Conservation (phyloP, 2,888 invertebrate species). For the Eurytoma californica region DNA sequence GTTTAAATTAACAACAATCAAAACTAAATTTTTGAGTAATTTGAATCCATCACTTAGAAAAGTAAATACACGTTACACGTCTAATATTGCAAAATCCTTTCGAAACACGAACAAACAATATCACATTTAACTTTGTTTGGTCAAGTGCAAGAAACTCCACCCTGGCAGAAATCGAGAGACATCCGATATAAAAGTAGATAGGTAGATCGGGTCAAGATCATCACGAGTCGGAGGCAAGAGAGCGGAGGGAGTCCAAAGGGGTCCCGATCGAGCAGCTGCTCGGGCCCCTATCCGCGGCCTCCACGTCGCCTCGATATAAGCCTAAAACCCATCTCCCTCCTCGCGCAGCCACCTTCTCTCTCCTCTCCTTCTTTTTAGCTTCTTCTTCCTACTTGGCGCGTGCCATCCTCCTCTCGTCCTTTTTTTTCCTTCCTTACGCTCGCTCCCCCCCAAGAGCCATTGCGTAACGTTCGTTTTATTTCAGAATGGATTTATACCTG, state of each 20-base stretch:
- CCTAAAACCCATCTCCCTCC: conserved; percentile 45
- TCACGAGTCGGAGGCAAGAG: conserved; percentile 54
- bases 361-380: conserved; percentile 19
- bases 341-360: background rate
- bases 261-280: conserved; percentile 55
- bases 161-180: too few relatives aligned
- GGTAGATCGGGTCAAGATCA: conserved; percentile 65
- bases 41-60: too few relatives aligned
- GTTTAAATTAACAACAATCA: too few relatives aligned
- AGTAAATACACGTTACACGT: too few relatives aligned
- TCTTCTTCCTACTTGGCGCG: conserved; percentile 60
- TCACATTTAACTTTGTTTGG: too few relatives aligned
- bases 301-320: too few relatives aligned
- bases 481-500: conserved; percentile 43
- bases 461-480: conserved; percentile 46
- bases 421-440: conserved; percentile 6
- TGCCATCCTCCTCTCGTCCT: conserved; percentile 60
- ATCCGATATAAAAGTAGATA: too few relatives aligned
- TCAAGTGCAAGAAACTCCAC: background rate
- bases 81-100: too few relatives aligned
- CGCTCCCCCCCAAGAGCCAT: conserved; percentile 25
- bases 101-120: too few relatives aligned
- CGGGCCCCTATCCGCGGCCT: background rate
- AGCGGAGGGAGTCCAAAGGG: conserved; percentile 4
- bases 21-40: too few relatives aligned